Conservation (phyloP, 23 tunicate species). For the Trididemnum clinides region DNA sequence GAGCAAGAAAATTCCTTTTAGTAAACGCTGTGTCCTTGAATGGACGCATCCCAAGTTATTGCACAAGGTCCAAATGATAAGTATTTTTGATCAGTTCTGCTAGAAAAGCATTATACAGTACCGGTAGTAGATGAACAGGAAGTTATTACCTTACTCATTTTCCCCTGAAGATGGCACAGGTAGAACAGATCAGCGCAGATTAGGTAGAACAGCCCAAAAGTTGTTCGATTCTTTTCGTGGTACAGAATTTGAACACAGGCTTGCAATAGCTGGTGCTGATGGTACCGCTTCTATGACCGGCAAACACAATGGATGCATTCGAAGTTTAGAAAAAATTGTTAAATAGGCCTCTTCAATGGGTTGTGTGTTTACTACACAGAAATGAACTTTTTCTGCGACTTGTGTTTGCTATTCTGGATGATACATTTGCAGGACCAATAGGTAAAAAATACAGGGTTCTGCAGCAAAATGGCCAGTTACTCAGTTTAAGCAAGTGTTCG, state of each 20-base stretch:
- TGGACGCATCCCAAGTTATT: not conserved
- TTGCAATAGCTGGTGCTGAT: not conserved
- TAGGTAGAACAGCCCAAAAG: not conserved
- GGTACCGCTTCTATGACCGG: slow-evolving; percentile 29
- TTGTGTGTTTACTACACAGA: not conserved
- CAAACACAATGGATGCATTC: slow-evolving; percentile 15
- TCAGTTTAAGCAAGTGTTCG: not conserved
- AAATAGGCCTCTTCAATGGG: slow-evolving; percentile 15
- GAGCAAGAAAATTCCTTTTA: not conserved
- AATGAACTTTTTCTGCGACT: too few species aligned
- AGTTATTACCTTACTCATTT: slow-evolving; percentile 18
- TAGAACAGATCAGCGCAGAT: not conserved
- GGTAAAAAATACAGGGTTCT: not conserved
- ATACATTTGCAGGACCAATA: not conserved
- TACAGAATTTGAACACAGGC: not conserved
- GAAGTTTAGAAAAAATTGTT: not conserved
- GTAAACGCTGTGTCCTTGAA: not conserved
- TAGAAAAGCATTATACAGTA: not conserved
- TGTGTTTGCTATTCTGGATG: slow-evolving; percentile 4
- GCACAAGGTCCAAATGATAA: not conserved
- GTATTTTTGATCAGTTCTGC: not conserved
- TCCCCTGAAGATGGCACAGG: too few species aligned
- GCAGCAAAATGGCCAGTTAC: not conserved
- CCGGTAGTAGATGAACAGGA: not conserved
- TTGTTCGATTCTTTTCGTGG: not conserved